These are phyloP conservation scores for Micromys minutus DNA, from an alignment of 2,113 vertebrate genomes.

Conservation along the genomic window DNA sequence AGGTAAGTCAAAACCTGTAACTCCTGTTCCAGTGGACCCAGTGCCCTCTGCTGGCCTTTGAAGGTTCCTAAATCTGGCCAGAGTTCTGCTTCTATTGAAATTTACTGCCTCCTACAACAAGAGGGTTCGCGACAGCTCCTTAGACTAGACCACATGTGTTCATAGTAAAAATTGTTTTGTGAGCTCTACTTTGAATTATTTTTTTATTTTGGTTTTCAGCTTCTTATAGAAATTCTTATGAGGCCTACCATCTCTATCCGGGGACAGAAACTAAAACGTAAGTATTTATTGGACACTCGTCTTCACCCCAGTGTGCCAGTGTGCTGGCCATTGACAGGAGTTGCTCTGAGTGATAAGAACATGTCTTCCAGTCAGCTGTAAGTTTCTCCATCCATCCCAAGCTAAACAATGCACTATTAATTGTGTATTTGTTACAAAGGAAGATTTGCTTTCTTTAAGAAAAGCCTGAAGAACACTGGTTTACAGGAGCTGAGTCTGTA, in stretches of 20 bases:
- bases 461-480: neutral
- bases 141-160: neutral
- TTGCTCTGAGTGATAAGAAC: neutral
- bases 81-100: neutral
- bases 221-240: slow-evolving; percentile 99
- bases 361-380: neutral
- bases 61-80: neutral
- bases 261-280: slow-evolving; percentile 96
- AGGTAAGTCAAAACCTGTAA: neutral
- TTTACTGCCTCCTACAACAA: neutral
- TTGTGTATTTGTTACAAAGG: neutral
- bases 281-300: slow-evolving; percentile 77
- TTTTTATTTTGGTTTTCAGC: slow-evolving; percentile 83
- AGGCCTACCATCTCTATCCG: slow-evolving; percentile 96
- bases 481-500: neutral
- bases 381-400: neutral
- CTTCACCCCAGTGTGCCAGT: neutral
- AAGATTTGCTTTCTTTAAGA: slow-evolving; percentile 10
- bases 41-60: neutral
- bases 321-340: neutral
- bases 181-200: slow-evolving; percentile 65
- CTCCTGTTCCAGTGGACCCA: neutral
- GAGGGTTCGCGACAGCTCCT: neutral
- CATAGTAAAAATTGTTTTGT: slow-evolving; percentile 40
- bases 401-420: neutral